These are phyloP conservation scores for Phengaris arion DNA, from an alignment of 2,888 invertebrate genomes.

Conservation along the genomic window DNA sequence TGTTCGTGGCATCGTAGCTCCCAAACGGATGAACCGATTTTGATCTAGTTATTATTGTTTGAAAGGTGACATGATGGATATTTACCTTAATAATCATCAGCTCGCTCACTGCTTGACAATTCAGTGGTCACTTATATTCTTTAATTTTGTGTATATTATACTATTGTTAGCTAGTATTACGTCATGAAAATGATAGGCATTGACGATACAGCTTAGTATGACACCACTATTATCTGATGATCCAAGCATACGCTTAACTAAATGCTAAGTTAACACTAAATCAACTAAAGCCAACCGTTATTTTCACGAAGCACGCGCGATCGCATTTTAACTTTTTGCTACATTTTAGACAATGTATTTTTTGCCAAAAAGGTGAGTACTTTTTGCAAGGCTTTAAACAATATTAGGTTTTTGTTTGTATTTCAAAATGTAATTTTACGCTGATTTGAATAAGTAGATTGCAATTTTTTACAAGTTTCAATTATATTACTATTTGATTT, in stretches of 20 bases:
- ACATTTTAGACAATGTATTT: neutral
- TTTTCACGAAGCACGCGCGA: neutral
- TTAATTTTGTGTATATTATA: no score
- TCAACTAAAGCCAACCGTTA: neutral
- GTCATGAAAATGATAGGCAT: no score
- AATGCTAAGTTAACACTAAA: no score
- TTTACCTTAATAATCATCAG: no score
- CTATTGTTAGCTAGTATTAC: no score
- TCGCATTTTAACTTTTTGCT: neutral
- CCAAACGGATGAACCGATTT: neutral
- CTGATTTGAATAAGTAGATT: neutral
- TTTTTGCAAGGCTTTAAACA: neutral
- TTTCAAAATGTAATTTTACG: neutral
- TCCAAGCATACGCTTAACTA: neutral
- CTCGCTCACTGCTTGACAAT: no score
- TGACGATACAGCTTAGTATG: no score
- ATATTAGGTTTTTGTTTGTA: neutral
- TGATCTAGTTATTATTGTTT: neutral
- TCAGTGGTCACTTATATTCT: no score
- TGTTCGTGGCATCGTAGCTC: neutral
- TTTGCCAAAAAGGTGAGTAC: neutral
- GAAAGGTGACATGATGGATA: no score
- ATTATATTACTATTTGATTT: no score
- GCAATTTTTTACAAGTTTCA: neutral
- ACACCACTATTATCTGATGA: no score